phyloP scores from a whole-genome alignment of 64 coral and sea anemone genomes.

The Hydrozoanthus tunicans region DNA sequence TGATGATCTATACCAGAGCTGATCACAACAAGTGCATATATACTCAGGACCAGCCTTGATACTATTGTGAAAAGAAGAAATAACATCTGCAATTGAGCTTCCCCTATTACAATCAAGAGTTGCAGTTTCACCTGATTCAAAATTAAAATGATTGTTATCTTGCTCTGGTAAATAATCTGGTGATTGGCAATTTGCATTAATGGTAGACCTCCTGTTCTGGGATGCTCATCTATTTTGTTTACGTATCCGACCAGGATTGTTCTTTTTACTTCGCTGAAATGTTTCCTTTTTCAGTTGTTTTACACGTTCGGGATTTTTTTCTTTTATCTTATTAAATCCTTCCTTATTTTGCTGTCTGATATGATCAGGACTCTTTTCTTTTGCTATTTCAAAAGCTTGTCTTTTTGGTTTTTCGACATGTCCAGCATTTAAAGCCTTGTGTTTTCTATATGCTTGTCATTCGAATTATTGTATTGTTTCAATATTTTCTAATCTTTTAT shows the following conservation, averaged over 20 bases:
- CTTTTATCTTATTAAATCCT: constrained; percentile 13
- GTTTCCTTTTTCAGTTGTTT: constrained; percentile 19
- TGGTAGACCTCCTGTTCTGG: neutral
- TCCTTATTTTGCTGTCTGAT: constrained; percentile 26
- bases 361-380: constrained; percentile 22
- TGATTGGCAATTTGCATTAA: constrained; percentile 18
- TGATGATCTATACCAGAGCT: constrained; percentile 22
- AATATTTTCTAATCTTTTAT: constrained; percentile 25
- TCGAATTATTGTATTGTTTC: constrained; percentile 16
- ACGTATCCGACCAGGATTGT: constrained; percentile 1
- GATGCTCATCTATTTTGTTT: constrained; percentile 6
- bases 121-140: constrained; percentile 14
- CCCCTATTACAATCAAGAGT: neutral
- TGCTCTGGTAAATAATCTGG: constrained; percentile 9
- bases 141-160: constrained; percentile 17
- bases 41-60: constrained; percentile 3
- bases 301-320: constrained; percentile 18
- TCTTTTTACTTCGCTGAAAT: constrained; percentile 26
- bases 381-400: constrained; percentile 11
- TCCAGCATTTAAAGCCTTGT: constrained; percentile 10
- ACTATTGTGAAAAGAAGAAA: constrained; percentile 4
- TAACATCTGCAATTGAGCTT: constrained; percentile 18
- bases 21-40: constrained; percentile 23
- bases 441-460: constrained; percentile 23
- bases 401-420: constrained; percentile 15